Conservation (phyloP, 2,797 vertebrate species). For the Chromis chromis region DNA sequence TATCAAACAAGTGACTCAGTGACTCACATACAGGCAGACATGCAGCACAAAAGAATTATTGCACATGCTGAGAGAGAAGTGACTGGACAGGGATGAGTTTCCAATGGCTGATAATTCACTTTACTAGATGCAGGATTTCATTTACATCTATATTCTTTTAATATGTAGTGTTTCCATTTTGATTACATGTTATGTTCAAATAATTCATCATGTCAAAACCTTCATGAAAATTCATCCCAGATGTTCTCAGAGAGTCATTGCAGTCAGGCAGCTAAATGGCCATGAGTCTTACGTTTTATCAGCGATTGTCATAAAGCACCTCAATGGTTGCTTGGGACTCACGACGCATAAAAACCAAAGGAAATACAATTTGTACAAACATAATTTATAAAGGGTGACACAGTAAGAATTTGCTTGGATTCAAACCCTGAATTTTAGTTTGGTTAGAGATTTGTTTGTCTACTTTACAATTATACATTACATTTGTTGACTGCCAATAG, state of each 20-base stretch:
- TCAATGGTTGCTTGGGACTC: conserved; percentile 73
- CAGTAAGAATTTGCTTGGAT: conserved; percentile 60
- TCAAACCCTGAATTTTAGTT: conserved; percentile 40
- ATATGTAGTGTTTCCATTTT: neutral
- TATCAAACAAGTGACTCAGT: conserved; percentile 29
- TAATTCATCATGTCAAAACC: neutral
- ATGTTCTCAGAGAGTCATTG: conserved; percentile 44
- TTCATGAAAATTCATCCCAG: conserved; percentile 71
- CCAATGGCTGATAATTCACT: conserved; percentile 46
- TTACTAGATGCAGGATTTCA: conserved; percentile 19
- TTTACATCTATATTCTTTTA: too few species aligned
- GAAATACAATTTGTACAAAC: conserved; percentile 72
- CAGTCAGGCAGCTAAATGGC: conserved; percentile 50
- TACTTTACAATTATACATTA: neutral
- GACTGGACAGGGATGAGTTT: conserved; percentile 68
- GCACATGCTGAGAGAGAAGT: conserved; percentile 61
- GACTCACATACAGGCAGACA: conserved; percentile 52
- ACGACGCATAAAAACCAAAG: conserved; percentile 71
- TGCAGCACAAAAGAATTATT: conserved; percentile 54
- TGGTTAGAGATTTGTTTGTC: neutral
- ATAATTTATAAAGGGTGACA: conserved; percentile 53
- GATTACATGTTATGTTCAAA: neutral
- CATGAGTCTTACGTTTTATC: conserved; percentile 71
- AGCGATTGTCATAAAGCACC: conserved; percentile 65
- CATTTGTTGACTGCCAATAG: neutral